phyloP scores from a whole-genome alignment of 2,113 vertebrate species.

The Dasyprocta punctata region DNA sequence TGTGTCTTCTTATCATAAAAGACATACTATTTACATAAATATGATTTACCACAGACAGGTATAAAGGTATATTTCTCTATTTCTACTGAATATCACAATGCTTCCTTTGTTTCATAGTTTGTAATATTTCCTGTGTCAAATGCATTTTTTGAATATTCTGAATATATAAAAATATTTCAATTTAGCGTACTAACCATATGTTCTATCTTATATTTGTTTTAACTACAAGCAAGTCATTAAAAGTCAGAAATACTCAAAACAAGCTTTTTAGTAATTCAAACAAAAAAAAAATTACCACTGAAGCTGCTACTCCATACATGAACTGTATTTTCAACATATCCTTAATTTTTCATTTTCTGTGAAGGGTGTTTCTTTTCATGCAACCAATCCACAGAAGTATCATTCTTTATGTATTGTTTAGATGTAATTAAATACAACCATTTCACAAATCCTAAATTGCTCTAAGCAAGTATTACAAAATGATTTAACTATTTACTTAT shows the following conservation, averaged over 20 bases:
- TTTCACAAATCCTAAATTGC: neutral
- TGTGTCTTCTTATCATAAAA: neutral
- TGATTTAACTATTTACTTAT: conserved; percentile 35
- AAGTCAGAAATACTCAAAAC: conserved; percentile 25
- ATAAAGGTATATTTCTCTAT: conserved; percentile 28
- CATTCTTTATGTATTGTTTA: neutral
- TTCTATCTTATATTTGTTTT: neutral
- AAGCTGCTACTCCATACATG: neutral
- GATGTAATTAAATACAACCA: conserved; percentile 30
- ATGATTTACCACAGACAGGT: conserved; percentile 7
- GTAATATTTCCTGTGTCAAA: neutral
- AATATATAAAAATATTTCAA: conserved; percentile 46
- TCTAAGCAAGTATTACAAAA: conserved; percentile 14
- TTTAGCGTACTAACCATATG: conserved; percentile 4
- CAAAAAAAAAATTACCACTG: neutral
- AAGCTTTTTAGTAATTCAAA: neutral
- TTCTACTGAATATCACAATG: conserved; percentile 20
- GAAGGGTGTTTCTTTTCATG: conserved; percentile 8
- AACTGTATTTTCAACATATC: neutral
- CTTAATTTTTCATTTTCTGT: conserved; percentile 33
- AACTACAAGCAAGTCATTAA: conserved; percentile 1
- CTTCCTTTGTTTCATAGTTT: conserved; percentile 24
- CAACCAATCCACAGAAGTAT: neutral
- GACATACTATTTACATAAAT: neutral
- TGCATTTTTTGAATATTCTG: conserved; percentile 32